Evolutionary conservation across 2,888 invertebrate genomes (phyloP), one percentile per base, ranked within the genome.

Genomic region (Drosophila silvestris): DNA sequence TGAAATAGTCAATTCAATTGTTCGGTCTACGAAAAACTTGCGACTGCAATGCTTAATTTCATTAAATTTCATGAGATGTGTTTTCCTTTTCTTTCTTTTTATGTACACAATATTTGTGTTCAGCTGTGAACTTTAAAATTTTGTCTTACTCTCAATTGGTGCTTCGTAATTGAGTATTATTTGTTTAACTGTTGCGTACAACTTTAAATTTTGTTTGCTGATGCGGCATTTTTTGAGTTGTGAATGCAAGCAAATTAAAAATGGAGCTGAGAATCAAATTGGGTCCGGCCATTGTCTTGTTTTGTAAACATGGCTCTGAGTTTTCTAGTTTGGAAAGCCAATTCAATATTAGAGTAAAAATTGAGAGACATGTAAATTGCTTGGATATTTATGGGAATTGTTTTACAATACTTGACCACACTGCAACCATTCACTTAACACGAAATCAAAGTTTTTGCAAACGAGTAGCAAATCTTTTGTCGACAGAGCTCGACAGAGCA

Each of bases 41-140:
- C 26, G 12, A 56, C 19, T 56, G 69, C 66, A 79, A 66, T 79
- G 68, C 54, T 66, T 89, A 82, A 83, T 82, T 90, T 89, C 84
- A 87, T 87, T 89, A 83, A 86, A 80, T 83, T 89, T 61, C 78
- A 76, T 86, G 89, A 89, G 78, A 80, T 77, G 75, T 69, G 67
- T 37, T 68, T 82, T 85, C 70, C 19, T 0, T 10, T 74, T 59
- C 51, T 28, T 30, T 26, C 66, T 5, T 6, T 16, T 33, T 19
- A 16, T 12, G 3, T 9, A 5, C 51, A 51, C 19, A 51, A 26
- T 19, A 19, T 51, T 60, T 58, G 33, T 16, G 41, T 51, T 67
- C 32, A 65, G 69, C 75, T 82, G 72, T 75, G 75, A 75, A 67
- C 64, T 61, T 58, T 53, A 50, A 47, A 39, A 51, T 58, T 51